Conservation (phyloP, 2,888 invertebrate genomes). For the Eremobia ochroleuca region DNA sequence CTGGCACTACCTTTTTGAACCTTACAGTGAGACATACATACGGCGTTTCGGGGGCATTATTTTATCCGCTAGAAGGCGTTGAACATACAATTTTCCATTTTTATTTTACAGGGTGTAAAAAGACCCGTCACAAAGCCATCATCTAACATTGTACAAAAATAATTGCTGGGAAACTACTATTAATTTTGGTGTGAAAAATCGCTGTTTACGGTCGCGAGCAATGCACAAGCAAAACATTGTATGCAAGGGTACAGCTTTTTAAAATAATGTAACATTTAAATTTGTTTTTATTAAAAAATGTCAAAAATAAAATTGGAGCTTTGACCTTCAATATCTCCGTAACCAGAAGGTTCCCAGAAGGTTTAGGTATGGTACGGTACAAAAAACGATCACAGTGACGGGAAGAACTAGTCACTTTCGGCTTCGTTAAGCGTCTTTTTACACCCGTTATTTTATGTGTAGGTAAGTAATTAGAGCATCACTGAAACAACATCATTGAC, state of each 20-base stretch:
- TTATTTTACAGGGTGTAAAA: not conserved
- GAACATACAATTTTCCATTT: not conserved
- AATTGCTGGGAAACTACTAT: not conserved
- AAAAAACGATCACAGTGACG: not conserved
- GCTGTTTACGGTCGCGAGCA: not conserved
- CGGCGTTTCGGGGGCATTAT: not conserved
- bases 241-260: not conserved
- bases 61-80: not conserved
- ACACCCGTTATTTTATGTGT: slow-evolving; percentile 7
- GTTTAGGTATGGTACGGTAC: not conserved
- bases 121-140: not conserved
- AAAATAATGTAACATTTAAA: too few relatives aligned
- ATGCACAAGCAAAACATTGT: not conserved
- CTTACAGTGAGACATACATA: not conserved
- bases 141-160: not conserved
- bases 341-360: not conserved
- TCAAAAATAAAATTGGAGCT: not conserved
- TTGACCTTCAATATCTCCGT: slow-evolving; percentile 1
- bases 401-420: not conserved
- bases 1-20: not conserved
- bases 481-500: slow-evolving; percentile 28
- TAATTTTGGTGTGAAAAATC: not conserved
- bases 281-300: not conserved
- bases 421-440: slow-evolving; percentile 5
- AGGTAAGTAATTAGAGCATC: slow-evolving; percentile 8